Evolutionary conservation across 2,888 invertebrate genomes (phyloP).

Genomic region (Melanostoma scalare): DNA sequence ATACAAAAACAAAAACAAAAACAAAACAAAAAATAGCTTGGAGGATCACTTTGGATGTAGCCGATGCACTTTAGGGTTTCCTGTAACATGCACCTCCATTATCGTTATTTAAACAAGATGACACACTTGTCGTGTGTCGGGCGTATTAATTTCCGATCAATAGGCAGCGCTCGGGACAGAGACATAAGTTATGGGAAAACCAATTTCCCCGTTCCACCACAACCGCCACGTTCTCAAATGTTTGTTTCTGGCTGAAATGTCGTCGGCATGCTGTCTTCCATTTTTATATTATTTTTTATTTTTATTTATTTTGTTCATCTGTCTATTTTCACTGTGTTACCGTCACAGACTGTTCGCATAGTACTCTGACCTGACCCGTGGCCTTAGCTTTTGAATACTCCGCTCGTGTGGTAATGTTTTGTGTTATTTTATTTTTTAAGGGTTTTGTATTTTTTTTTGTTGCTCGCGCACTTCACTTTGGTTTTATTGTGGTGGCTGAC

Average conservation of each 20-base stretch:
- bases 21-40: not conserved
- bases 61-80: slow-evolving; percentile 72
- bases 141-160: slow-evolving; percentile 73
- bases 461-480: slow-evolving; percentile 43
- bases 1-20: slow-evolving; percentile 6
- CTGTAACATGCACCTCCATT: slow-evolving; percentile 73
- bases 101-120: slow-evolving; percentile 73
- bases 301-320: slow-evolving; percentile 23
- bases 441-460: slow-evolving; percentile 25
- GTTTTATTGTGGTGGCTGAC: slow-evolving; percentile 11
- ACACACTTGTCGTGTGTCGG: slow-evolving; percentile 73
- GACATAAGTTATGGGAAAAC: slow-evolving; percentile 71
- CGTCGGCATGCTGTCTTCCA: slow-evolving; percentile 69
- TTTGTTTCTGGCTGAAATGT: slow-evolving; percentile 47
- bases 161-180: slow-evolving; percentile 68
- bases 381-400: slow-evolving; percentile 51
- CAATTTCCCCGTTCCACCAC: slow-evolving; percentile 48
- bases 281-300: slow-evolving; percentile 53
- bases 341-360: slow-evolving; percentile 57
- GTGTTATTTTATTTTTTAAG: slow-evolving; percentile 25
- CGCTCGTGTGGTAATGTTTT: slow-evolving; percentile 18
- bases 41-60: slow-evolving; percentile 68
- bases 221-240: slow-evolving; percentile 31
- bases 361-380: slow-evolving; percentile 68
- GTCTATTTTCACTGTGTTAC: slow-evolving; percentile 53